Percentiles rank a stretch among this genome's conserved stretches.
phyloP scores from a whole-genome alignment of 2,888 invertebrate genomes.

The Lepidochrysops patricia region DNA sequence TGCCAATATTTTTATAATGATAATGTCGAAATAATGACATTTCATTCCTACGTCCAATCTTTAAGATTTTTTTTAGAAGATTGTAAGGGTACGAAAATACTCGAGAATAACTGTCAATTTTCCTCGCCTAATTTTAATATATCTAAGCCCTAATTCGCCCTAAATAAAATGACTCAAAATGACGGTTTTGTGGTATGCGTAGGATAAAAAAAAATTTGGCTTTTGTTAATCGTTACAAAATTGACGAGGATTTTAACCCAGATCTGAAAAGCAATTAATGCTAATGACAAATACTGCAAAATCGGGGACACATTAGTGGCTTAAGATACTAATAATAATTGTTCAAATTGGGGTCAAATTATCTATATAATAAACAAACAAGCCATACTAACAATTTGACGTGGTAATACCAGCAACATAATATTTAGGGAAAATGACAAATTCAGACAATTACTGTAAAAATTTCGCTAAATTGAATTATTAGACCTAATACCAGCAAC shows the following conservation, averaged over 20 bases:
- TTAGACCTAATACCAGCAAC: background rate
- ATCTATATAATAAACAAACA: background rate
- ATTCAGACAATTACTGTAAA: background rate
- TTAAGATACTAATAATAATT: constrained; percentile 22
- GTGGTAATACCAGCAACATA: background rate
- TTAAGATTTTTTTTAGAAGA: no score
- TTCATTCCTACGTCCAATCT: no score
- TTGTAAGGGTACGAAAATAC: no score
- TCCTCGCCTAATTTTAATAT: no score
- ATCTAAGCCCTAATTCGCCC: no score
- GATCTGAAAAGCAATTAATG: constrained; percentile 52
- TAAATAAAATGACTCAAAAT: background rate
- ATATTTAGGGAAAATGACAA: background rate
- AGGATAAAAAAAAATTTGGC: no score
- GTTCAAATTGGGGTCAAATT: background rate
- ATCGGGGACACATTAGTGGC: constrained; percentile 41
- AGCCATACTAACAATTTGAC: background rate
- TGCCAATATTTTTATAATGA: background rate
- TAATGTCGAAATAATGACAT: background rate
- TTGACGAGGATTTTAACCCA: constrained; percentile 37
- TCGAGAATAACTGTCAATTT: no score
- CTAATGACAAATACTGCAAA: constrained; percentile 51
- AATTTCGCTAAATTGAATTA: no score
- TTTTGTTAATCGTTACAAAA: background rate
- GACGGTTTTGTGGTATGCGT: no score